phyloP scores from a whole-genome alignment of 2,797 vertebrate genomes.

The Amniataba percoides region DNA sequence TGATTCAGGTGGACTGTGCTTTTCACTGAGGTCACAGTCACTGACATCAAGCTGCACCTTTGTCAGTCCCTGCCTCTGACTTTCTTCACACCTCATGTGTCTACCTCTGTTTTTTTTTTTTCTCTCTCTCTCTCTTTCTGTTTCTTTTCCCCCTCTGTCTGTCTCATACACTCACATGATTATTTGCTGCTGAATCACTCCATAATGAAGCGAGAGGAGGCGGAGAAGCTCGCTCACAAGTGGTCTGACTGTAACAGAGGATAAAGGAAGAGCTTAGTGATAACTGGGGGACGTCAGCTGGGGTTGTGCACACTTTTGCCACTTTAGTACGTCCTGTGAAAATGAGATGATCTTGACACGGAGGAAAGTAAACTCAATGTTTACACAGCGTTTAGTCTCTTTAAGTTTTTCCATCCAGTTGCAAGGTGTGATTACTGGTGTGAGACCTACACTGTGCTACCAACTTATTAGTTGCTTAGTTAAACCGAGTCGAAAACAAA shows the following conservation, averaged over 20 bases:
- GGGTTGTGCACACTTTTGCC: background rate
- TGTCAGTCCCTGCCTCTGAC: background rate
- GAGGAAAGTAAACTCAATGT: no score
- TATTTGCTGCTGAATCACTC: conserved; percentile 49
- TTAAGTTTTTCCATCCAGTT: no score
- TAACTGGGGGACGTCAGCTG: background rate
- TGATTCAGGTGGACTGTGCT: background rate
- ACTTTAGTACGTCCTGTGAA: no score
- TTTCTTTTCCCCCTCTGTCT: background rate
- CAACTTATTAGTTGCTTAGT: background rate
- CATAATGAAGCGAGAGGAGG: conserved; percentile 36
- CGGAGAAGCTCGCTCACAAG: background rate
- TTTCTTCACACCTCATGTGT: conserved; percentile 12
- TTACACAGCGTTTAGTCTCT: no score
- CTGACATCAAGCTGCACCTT: conserved; percentile 9
- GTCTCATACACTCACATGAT: conserved; percentile 39
- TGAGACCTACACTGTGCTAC: background rate
- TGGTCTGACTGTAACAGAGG: background rate
- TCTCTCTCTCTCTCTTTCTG: background rate
- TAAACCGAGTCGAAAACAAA: no score
- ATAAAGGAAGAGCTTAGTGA: background rate
- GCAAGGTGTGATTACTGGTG: background rate
- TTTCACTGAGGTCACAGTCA: background rate
- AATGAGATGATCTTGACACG: no score
- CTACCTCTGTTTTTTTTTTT: background rate